Conservation (phyloP, 2,113 vertebrate species). For the Ctenodactylus gundi region DNA sequence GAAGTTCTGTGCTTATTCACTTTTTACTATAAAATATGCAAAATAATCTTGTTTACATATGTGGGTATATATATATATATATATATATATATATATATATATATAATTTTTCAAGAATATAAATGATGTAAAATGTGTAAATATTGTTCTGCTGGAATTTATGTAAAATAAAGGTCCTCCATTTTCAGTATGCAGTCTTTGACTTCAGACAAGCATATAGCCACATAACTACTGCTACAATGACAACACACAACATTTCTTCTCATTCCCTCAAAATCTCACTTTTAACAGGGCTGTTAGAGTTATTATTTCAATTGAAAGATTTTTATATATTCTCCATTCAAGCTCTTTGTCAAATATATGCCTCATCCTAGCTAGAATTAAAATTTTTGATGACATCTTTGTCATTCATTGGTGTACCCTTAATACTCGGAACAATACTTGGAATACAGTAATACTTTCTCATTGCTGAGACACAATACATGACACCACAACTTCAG, state of each 20-base stretch:
- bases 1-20: background rate
- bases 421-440: background rate
- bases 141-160: background rate
- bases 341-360: background rate
- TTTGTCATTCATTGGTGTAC: background rate
- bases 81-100: background rate
- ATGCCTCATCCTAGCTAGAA: background rate
- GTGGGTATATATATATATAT: no score
- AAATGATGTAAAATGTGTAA: no score
- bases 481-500: no score
- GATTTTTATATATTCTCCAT: background rate
- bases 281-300: background rate
- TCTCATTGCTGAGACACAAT: no score
- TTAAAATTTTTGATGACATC: background rate
- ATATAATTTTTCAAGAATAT: no score
- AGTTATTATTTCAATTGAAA: background rate
- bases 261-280: no score
- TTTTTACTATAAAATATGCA: background rate
- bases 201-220: background rate
- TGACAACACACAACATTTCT: background rate
- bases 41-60: background rate
- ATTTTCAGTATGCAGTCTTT: background rate
- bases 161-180: background rate
- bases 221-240: background rate
- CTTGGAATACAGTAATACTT: background rate